Evolutionary conservation across 2,888 invertebrate genomes (phyloP).

Genomic region (Rhingia rostrata): DNA sequence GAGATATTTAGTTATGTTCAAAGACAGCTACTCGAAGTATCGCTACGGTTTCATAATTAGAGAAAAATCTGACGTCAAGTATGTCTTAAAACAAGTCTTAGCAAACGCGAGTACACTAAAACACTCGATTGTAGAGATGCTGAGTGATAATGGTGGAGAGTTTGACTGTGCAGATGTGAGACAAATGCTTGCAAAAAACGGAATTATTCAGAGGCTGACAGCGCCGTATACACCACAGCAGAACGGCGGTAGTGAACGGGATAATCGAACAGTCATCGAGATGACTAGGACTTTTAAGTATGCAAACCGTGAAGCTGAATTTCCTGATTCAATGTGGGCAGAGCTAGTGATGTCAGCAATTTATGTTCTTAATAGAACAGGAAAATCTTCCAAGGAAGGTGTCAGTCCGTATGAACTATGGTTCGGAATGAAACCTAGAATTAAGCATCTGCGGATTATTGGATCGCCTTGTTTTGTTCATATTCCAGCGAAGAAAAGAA

Average conservation of each 20-base stretch:
- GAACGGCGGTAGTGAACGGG: not conserved
- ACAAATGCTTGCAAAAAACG: not conserved
- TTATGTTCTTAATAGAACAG: conserved; percentile 55
- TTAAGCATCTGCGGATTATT: conserved; percentile 56
- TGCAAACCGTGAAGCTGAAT: conserved; percentile 39
- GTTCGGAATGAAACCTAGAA: conserved; percentile 57
- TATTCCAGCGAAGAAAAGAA: conserved; percentile 57
- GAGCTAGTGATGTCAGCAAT: too few species aligned
- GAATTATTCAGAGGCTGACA: conserved; percentile 4
- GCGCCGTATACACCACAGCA: not conserved
- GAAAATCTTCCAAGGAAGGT: conserved; percentile 36
- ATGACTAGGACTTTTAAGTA: conserved; percentile 51
- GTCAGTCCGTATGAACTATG: conserved; percentile 60
- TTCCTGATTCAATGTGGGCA: conserved; percentile 52
- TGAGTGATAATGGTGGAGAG: not conserved
- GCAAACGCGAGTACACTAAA: not conserved
- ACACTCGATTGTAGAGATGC: not conserved
- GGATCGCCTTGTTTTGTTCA: conserved; percentile 44
- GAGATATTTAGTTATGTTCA: not conserved
- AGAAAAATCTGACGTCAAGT: not conserved
- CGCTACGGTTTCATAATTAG: not conserved
- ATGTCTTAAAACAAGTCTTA: not conserved
- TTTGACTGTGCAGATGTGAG: not conserved
- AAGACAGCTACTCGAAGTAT: not conserved
- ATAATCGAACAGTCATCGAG: conserved; percentile 34